These are phyloP conservation scores for Bergia sp. DNA, from an alignment of 92 coral and sea anemone genomes.

Conservation along the genomic window DNA sequence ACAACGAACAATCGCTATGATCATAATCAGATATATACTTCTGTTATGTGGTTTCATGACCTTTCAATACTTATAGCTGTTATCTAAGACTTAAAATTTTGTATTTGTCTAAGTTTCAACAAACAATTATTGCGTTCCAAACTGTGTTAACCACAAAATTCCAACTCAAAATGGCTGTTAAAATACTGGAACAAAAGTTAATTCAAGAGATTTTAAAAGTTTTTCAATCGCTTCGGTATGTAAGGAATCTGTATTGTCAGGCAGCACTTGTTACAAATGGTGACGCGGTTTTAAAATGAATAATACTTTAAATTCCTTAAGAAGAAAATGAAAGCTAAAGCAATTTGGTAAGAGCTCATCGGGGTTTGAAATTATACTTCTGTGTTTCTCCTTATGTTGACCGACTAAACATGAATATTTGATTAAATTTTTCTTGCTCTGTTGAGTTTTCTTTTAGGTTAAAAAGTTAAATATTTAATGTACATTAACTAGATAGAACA, in stretches of 20 bases:
- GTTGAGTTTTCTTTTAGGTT: background rate
- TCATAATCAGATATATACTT: too few relatives aligned
- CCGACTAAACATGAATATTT: background rate
- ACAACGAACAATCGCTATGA: background rate
- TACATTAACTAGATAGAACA: background rate
- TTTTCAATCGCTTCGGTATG: background rate
- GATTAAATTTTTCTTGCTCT: background rate
- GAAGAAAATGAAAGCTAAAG: background rate
- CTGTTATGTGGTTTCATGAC: background rate
- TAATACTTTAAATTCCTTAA: background rate
- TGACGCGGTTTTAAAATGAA: background rate
- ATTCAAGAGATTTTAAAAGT: background rate
- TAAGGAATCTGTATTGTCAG: background rate
- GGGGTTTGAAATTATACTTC: too few relatives aligned
- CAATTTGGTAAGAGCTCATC: too few relatives aligned
- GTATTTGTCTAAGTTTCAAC: too few relatives aligned
- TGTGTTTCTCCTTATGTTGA: background rate
- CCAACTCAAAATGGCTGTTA: background rate
- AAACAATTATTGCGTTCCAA: too few relatives aligned
- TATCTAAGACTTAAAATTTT: too few relatives aligned
- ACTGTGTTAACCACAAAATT: too few relatives aligned
- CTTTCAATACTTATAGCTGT: too few relatives aligned
- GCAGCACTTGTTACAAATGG: too few relatives aligned
- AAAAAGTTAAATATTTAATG: background rate
- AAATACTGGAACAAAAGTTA: background rate